A percentile compares a stretch with the other conserved stretches of the same genome.
Evolutionary conservation across 2,113 vertebrate species (phyloP).

Genomic region (Pomatorhinus ruficollis): DNA sequence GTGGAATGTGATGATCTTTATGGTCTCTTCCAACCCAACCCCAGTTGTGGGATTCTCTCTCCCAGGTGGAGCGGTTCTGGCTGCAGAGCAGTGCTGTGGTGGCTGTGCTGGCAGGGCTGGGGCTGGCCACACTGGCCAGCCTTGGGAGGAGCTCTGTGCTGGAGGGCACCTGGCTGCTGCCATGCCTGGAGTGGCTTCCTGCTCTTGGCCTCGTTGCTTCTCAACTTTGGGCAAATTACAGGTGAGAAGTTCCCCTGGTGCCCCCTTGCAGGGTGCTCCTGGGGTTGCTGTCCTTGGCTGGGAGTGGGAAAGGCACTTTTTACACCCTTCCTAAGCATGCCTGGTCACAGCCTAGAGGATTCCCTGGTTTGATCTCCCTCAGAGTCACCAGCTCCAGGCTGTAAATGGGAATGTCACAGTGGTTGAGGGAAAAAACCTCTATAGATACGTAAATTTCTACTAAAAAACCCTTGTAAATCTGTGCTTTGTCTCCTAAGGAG

Average conservation of each 20-base stretch:
- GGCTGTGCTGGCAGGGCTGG: conserved; percentile 89
- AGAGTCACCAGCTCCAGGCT: not conserved
- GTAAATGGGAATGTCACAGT: accelerated
- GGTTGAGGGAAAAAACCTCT: not conserved
- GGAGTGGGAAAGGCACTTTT: not conserved
- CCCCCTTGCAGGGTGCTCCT: accelerated
- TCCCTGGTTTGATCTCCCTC: not conserved
- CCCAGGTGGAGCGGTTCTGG: conserved; percentile 96
- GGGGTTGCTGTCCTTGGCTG: not conserved
- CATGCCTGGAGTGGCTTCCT: conserved; percentile 81
- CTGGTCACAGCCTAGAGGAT: not conserved
- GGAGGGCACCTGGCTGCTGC: conserved; percentile 53
- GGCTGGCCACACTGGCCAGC: conserved; percentile 70
- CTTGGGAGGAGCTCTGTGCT: conserved; percentile 70
- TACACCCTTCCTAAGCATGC: not conserved
- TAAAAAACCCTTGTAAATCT: not conserved
- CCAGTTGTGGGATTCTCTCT: accelerated
- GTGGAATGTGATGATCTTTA: not conserved
- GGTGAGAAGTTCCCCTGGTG: conserved; percentile 68
- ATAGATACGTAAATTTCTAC: accelerated
- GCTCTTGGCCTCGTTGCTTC: conserved; percentile 76
- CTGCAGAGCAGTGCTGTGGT: conserved; percentile 90
- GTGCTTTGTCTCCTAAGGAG: not conserved
- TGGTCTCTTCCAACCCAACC: not conserved
- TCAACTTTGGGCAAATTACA: conserved; percentile 85